Conservation (phyloP, 2,797 vertebrate species). For the Melanotaenia parkinsoni region DNA sequence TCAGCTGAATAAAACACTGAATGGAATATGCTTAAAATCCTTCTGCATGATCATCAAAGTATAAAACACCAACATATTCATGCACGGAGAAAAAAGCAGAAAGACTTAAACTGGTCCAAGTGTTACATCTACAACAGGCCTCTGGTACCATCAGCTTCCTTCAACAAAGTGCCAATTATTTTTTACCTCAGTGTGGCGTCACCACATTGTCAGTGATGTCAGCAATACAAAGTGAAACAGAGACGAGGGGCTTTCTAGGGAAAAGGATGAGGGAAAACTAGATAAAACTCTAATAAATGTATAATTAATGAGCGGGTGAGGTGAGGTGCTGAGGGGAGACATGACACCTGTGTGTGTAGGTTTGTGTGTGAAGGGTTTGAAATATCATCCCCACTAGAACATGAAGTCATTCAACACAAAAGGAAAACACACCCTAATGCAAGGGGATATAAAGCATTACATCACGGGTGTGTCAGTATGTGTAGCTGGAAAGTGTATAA, state of each 20-base stretch:
- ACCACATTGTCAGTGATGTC: slow-evolving; percentile 31
- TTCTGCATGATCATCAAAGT: neutral
- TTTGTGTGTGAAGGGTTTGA: slow-evolving; percentile 56
- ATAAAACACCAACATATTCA: neutral
- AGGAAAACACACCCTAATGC: slow-evolving; percentile 26
- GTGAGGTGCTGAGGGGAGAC: slow-evolving; percentile 58
- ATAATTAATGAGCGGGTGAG: slow-evolving; percentile 60
- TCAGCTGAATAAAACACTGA: neutral
- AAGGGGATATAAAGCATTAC: slow-evolving; percentile 42
- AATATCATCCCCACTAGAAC: slow-evolving; percentile 72
- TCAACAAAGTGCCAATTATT: neutral
- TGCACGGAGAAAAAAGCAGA: neutral
- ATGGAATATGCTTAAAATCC: neutral
- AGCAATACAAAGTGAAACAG: slow-evolving; percentile 10
- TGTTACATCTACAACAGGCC: slow-evolving; percentile 3
- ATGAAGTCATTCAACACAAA: slow-evolving; percentile 68
- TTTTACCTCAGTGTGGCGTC: neutral
- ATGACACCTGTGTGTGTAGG: slow-evolving; percentile 52
- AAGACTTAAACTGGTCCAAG: neutral
- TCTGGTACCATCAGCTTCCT: neutral
- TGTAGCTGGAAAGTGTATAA: no score
- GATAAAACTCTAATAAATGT: slow-evolving; percentile 46
- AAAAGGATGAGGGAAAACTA: slow-evolving; percentile 25
- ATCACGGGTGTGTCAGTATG: slow-evolving; percentile 29
- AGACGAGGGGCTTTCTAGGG: slow-evolving; percentile 47